Evolutionary conservation across 2,113 vertebrate species (phyloP), one percentile per base, ranked within the genome.

Genomic region (Mustelus asterias): DNA sequence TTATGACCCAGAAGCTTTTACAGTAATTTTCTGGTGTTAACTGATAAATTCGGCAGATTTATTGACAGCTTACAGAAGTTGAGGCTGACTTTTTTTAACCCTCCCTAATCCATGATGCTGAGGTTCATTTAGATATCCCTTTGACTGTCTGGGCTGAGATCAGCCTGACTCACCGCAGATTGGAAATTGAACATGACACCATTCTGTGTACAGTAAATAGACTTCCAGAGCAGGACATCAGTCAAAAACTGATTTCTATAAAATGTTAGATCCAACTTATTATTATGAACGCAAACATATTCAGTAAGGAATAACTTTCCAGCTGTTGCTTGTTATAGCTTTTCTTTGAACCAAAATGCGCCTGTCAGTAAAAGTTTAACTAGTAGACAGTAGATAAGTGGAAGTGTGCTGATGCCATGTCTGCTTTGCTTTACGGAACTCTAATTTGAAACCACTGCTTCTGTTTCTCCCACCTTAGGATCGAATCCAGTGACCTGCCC

Each of bases 401-500:
- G 65, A 65, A 29, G 18, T 63, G 60, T 37, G 33, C 29, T 14
- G 29, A 63, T 95, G 44, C 24, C 24, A 85, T 37, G 33, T 16
- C 48, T 58, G 33, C 26, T 83, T 80, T 83, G 60, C 70, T 1
- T 33, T 78, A n/a, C 14, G 2, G 90, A 10, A 44, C 41, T 41
- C 72, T 95, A 20, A 41, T 72, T 69, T 95, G 70, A 89, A 96
- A 88, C 26, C 41, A 65, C 67, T 96, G 3, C 86, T 96, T 96
- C 70, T 96, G 0, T 97, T 96, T 96, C 78, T 97, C 26, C 96
- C 44, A 20, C 96, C 96, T 60, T 97, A 99, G 99, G 97, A 99
- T 99, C 22, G 99, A 99, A 97, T 99, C 99, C 97, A 99, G 99
- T 29, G 99, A 99, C 97, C 99, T 99, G 96, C 99, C 99, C 86